A percentile compares a stretch with the other conserved stretches of the same genome.
Conservation (phyloP, 2,797 vertebrate species). For the Schizopygopsis malacanthus region DNA sequence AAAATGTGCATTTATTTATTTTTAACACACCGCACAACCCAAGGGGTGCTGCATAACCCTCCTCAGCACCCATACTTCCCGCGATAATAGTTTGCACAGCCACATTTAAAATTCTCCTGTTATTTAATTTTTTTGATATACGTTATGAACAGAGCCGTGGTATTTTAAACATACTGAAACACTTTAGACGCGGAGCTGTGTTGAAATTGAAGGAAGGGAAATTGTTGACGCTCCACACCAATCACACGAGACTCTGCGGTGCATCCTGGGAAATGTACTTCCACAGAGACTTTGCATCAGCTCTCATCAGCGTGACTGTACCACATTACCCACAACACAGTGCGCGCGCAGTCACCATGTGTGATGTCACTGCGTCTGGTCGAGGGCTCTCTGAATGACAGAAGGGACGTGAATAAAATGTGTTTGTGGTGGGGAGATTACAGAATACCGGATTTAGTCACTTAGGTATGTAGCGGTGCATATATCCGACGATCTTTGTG, state of each 20-base stretch:
- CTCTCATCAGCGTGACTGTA: background rate
- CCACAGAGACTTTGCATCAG: fast-evolving
- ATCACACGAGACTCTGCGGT: background rate
- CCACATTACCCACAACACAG: slow-evolving; percentile 58
- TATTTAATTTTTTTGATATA: too few relatives aligned
- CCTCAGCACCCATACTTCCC: too few relatives aligned
- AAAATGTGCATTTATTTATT: too few relatives aligned
- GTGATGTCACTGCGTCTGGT: background rate
- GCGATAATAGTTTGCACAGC: too few relatives aligned
- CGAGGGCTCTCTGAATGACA: slow-evolving; percentile 54
- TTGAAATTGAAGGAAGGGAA: too few relatives aligned
- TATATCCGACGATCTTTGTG: background rate
- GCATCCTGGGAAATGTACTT: slow-evolving; percentile 56
- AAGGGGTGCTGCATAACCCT: too few relatives aligned
- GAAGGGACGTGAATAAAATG: slow-evolving; percentile 44
- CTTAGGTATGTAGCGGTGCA: slow-evolving; percentile 28
- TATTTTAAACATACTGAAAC: too few relatives aligned
- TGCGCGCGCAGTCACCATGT: background rate
- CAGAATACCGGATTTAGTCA: background rate
- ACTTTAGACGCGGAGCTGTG: too few relatives aligned
- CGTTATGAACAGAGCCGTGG: too few relatives aligned
- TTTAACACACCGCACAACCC: too few relatives aligned
- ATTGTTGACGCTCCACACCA: too few relatives aligned
- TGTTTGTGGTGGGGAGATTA: background rate
- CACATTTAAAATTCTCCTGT: too few relatives aligned